phyloP scores from a whole-genome alignment of 2,113 vertebrate species.

The Erythrocercus mccallii region DNA sequence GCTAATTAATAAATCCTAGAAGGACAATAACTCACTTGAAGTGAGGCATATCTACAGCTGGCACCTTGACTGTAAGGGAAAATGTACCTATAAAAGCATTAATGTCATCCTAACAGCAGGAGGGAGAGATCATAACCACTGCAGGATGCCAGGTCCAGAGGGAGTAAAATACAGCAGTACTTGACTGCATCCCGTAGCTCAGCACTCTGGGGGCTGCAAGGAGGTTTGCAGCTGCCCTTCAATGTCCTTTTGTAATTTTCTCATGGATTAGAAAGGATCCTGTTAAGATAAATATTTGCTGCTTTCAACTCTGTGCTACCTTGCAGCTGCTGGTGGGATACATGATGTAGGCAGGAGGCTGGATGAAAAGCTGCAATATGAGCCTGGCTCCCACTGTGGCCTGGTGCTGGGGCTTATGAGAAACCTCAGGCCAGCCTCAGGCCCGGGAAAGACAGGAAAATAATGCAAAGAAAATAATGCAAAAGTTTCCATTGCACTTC shows the following conservation, averaged over 20 bases:
- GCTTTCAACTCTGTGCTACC: not conserved
- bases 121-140: not conserved
- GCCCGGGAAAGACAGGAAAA: not conserved
- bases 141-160: not conserved
- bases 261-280: not conserved
- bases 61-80: not conserved
- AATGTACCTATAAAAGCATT: not conserved
- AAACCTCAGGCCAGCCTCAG: not conserved
- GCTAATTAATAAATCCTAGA: slow-evolving; percentile 32
- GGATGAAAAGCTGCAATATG: not conserved
- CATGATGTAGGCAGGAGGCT: not conserved
- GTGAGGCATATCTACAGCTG: slow-evolving; percentile 6
- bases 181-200: not conserved
- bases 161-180: not conserved
- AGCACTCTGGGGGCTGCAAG: fast-evolving
- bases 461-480: not conserved
- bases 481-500: not conserved
- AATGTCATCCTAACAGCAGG: not conserved
- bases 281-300: not conserved
- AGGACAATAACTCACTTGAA: not conserved
- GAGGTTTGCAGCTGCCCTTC: not conserved
- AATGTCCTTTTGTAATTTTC: not conserved
- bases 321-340: not conserved
- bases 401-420: not conserved
- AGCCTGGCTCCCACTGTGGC: not conserved